Conservation (phyloP, 2,888 invertebrate species). For the Oscheius onirici region DNA sequence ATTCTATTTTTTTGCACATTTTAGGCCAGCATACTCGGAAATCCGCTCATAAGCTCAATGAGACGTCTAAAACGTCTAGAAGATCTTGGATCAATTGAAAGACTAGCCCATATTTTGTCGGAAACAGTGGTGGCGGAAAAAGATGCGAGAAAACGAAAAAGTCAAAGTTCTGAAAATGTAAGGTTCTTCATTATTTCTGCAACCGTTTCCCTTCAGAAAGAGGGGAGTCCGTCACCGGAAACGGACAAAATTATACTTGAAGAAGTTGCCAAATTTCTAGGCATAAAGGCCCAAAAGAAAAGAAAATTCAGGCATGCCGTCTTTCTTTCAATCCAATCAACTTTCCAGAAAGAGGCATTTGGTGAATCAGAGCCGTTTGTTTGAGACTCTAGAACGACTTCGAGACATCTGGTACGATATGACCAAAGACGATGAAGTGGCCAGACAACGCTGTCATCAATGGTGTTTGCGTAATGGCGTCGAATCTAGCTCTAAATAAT, state of each 20-base stretch:
- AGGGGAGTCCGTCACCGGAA: too few relatives aligned
- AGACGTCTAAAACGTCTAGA: not conserved
- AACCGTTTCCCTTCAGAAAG: too few relatives aligned
- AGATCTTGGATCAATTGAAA: not conserved
- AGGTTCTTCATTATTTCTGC: too few relatives aligned
- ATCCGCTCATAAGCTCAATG: not conserved
- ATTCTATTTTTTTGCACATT: not conserved
- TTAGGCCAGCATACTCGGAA: not conserved
- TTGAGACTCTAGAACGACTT: not conserved
- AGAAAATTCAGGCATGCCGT: too few relatives aligned
- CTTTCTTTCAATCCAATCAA: too few relatives aligned
- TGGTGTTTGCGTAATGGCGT: not conserved
- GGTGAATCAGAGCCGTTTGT: not conserved
- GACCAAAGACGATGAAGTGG: not conserved
- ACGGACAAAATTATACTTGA: too few relatives aligned
- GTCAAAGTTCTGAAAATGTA: too few relatives aligned
- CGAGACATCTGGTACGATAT: not conserved
- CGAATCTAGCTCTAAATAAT: not conserved
- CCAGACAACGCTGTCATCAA: not conserved
- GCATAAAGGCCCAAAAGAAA: too few relatives aligned
- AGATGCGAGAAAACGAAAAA: too few relatives aligned
- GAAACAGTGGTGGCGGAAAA: not conserved
- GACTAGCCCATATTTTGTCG: not conserved
- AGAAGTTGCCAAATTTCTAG: too few relatives aligned
- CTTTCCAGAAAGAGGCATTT: too few relatives aligned